Percentiles rank a stretch among this genome's conserved stretches.
Evolutionary conservation across 2,113 vertebrate species (phyloP).

Genomic region (Hirundichthys speculiger): DNA sequence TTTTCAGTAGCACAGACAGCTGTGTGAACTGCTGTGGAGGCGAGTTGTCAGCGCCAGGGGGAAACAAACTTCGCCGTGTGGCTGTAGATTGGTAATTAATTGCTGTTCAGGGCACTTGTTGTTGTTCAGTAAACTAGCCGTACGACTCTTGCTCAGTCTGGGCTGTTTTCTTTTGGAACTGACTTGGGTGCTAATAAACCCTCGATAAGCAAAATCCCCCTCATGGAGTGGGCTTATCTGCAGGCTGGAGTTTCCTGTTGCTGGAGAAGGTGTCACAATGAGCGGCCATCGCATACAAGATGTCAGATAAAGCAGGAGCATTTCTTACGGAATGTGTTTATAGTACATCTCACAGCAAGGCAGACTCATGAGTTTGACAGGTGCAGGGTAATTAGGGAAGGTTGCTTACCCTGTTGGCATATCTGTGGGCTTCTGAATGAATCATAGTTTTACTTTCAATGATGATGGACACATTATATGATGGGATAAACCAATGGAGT

Average conservation of each 20-base stretch:
- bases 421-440: no score
- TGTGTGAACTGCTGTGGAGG: constrained; percentile 26
- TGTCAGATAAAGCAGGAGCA: constrained; percentile 9
- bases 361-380: constrained; percentile 35
- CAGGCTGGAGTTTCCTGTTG: constrained; percentile 32
- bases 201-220: constrained; percentile 5
- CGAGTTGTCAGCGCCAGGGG: constrained; percentile 31
- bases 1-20: constrained; percentile 37
- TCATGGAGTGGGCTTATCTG: constrained; percentile 3
- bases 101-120: constrained; percentile 66
- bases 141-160: constrained; percentile 54
- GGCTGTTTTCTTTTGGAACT: constrained; percentile 62
- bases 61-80: constrained; percentile 46
- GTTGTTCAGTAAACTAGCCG: constrained; percentile 71
- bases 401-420: constrained; percentile 15
- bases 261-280: constrained; percentile 12
- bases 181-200: constrained; percentile 68
- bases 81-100: constrained; percentile 67
- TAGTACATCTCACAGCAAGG: no score
- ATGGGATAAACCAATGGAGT: no score
- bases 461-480: no score
- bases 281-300: constrained; percentile 31
- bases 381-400: constrained; percentile 41
- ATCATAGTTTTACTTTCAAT: no score
- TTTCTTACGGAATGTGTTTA: not conserved